A percentile compares a stretch with the other conserved stretches of the same genome.
phyloP scores from a whole-genome alignment of 1,140 invertebrate species.

The Panagrolaimus sp. region DNA sequence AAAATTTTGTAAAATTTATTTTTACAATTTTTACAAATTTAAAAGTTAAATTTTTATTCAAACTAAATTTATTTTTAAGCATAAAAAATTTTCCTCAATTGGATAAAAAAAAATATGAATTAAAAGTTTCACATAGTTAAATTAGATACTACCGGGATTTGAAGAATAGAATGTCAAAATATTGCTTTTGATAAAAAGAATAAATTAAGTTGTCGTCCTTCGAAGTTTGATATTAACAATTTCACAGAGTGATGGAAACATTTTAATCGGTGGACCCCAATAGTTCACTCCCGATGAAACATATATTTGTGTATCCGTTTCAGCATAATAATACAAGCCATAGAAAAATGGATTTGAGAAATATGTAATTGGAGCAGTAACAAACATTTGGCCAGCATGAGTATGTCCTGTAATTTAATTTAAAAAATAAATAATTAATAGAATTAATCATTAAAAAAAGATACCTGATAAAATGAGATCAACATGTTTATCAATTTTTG shows the following conservation, averaged over 20 bases:
- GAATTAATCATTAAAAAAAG: not conserved
- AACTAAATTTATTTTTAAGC: too few species aligned
- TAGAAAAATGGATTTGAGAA: constrained; percentile 28
- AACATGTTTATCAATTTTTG: constrained; percentile 12
- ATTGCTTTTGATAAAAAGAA: too few species aligned
- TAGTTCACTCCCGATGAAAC: constrained; percentile 39
- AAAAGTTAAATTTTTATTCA: too few species aligned
- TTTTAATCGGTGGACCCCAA: constrained; percentile 32
- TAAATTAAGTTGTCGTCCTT: too few species aligned
- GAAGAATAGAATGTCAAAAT: too few species aligned
- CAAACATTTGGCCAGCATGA: constrained; percentile 34
- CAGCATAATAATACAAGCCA: constrained; percentile 28
- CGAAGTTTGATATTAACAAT: constrained; percentile 13
- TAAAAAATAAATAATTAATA: not conserved
- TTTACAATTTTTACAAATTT: too few species aligned
- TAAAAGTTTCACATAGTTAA: too few species aligned
- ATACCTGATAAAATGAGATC: constrained; percentile 33
- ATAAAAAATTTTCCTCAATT: too few species aligned
- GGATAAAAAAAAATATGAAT: too few species aligned
- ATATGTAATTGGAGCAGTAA: constrained; percentile 36
- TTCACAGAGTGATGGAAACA: constrained; percentile 17
- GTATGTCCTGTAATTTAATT: constrained; percentile 27
- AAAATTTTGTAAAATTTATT: too few species aligned
- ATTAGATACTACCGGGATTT: too few species aligned
- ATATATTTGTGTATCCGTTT: constrained; percentile 31